Conservation (phyloP, 2,888 invertebrate species). For the Meta bourneti region DNA sequence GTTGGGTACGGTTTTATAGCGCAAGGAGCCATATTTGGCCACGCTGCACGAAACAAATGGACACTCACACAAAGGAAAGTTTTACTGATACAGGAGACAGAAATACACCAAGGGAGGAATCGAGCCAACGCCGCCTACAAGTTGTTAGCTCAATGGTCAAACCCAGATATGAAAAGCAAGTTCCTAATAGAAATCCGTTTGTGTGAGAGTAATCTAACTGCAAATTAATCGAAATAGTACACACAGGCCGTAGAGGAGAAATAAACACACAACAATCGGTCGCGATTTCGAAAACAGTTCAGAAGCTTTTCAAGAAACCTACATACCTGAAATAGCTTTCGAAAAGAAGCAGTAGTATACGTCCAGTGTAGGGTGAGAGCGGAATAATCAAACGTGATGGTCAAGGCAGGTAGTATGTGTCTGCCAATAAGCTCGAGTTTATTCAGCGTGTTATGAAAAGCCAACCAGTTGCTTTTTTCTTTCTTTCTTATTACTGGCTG, state of each 20-base stretch:
- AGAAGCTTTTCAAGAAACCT: conserved; percentile 53
- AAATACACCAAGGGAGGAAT: too few relatives aligned
- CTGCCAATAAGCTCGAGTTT: conserved; percentile 34
- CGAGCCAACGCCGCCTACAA: too few relatives aligned
- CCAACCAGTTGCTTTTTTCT: conserved; percentile 37
- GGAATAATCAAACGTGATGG: conserved; percentile 10
- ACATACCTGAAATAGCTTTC: conserved; percentile 71
- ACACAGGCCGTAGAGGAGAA: background rate
- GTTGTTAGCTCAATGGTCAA: too few relatives aligned
- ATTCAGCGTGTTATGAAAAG: conserved; percentile 41
- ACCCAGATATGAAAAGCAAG: too few relatives aligned
- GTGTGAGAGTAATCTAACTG: too few relatives aligned
- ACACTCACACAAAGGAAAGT: too few relatives aligned
- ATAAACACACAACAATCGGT: conserved; percentile 4
- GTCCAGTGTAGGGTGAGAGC: background rate
- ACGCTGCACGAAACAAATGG: too few relatives aligned
- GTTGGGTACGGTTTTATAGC: too few relatives aligned
- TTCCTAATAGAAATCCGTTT: too few relatives aligned
- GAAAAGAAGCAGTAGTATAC: conserved; percentile 19
- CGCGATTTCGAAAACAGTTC: conserved; percentile 20
- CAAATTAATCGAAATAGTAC: too few relatives aligned
- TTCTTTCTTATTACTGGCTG: conserved; percentile 13
- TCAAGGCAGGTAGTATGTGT: conserved; percentile 14
- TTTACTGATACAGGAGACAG: too few relatives aligned
- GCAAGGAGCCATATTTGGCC: too few relatives aligned